These are phyloP conservation scores for Holotrichia oblita DNA, from an alignment of 1,140 invertebrate genomes.

Conservation along the genomic window DNA sequence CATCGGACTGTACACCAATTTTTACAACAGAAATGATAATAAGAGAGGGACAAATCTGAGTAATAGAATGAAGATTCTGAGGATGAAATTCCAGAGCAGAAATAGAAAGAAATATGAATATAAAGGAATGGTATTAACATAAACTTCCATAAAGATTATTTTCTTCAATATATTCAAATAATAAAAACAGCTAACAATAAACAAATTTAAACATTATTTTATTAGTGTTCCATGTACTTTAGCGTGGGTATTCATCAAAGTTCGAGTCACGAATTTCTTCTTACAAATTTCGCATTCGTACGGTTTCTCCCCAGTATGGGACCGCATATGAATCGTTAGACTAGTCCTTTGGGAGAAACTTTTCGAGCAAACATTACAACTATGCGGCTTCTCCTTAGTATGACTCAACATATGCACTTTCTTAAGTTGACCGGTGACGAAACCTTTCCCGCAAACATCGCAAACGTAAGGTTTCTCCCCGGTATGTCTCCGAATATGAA, in stretches of 20 bases:
- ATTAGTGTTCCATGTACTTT: conserved; percentile 47
- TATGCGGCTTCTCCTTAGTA: conserved; percentile 58
- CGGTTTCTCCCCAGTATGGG: conserved; percentile 64
- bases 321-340: conserved; percentile 64
- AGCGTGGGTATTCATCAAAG: conserved; percentile 50
- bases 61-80: too few relatives aligned
- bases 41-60: too few relatives aligned
- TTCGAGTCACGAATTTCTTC: conserved; percentile 53
- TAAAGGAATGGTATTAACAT: too few relatives aligned
- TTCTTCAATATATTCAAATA: too few relatives aligned
- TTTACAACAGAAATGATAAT: too few relatives aligned
- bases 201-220: not conserved
- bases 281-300: conserved; percentile 65
- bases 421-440: conserved; percentile 28
- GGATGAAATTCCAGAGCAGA: too few relatives aligned
- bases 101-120: too few relatives aligned
- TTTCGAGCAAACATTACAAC: conserved; percentile 32
- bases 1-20: too few relatives aligned
- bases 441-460: conserved; percentile 53
- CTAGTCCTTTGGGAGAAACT: not conserved
- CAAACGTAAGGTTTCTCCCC: conserved; percentile 51
- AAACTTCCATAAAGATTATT: too few relatives aligned
- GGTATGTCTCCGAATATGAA: conserved; percentile 45
- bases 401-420: conserved; percentile 58
- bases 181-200: not conserved